A percentile compares a stretch with the other conserved stretches of the same genome.
These are phyloP conservation scores for Grus americana DNA, from an alignment of 2,113 vertebrate genomes.

Conservation along the genomic window DNA sequence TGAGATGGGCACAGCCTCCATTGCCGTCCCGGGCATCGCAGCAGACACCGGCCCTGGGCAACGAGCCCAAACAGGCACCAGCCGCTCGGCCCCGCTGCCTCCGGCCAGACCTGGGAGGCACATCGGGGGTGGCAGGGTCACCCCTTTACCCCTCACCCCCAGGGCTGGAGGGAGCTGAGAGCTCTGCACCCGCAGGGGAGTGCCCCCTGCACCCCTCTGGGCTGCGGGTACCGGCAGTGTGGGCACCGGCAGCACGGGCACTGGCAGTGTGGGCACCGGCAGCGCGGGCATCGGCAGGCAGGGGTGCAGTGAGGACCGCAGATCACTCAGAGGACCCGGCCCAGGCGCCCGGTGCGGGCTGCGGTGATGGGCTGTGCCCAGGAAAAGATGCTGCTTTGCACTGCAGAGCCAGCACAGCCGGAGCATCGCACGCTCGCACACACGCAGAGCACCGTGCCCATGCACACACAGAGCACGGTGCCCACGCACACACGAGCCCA, in stretches of 20 bases:
- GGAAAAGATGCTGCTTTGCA: background rate
- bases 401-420: background rate
- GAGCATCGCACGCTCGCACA: background rate
- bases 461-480: background rate
- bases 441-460: background rate
- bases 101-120: fast-evolving
- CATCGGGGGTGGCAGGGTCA: fast-evolving
- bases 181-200: background rate
- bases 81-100: background rate
- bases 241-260: fast-evolving
- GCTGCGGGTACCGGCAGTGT: background rate
- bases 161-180: background rate
- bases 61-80: background rate
- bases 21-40: too few species aligned
- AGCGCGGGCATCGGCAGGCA: background rate
- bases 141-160: background rate
- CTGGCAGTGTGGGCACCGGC: background rate
- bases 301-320: background rate
- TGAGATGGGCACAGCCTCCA: fast-evolving
- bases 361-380: fast-evolving
- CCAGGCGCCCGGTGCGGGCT: background rate
- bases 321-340: background rate
- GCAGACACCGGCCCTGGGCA: fast-evolving
- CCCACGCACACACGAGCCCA: background rate
- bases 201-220: background rate